Conservation (phyloP, 2,888 invertebrate species). For the Tachina lurida region DNA sequence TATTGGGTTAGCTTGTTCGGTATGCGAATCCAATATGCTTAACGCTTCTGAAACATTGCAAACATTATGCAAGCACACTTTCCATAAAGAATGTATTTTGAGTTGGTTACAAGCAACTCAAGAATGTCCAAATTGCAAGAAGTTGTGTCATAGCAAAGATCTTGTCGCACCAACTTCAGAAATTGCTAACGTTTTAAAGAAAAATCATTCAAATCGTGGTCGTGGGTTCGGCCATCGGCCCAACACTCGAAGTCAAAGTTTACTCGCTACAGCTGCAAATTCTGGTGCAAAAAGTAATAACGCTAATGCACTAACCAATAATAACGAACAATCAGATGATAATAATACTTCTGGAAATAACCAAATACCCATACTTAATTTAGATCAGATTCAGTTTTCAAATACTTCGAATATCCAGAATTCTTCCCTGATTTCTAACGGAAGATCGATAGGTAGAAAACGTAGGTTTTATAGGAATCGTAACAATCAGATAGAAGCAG, state of each 20-base stretch:
- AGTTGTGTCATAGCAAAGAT: neutral
- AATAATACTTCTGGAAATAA: neutral
- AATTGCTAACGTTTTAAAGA: neutral
- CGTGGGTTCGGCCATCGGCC: too few species aligned
- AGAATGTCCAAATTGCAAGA: neutral
- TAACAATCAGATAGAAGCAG: neutral
- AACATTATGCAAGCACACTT: neutral
- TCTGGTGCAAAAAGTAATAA: neutral
- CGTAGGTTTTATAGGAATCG: neutral
- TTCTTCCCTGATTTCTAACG: neutral
- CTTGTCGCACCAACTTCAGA: neutral
- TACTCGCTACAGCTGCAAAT: too few species aligned
- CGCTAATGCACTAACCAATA: neutral
- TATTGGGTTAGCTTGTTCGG: neutral
- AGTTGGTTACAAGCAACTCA: neutral
- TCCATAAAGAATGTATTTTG: neutral
- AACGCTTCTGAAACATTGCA: neutral
- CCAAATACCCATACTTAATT: neutral
- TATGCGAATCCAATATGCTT: neutral
- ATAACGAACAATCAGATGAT: neutral
- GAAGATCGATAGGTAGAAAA: neutral
- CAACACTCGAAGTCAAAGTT: too few species aligned
- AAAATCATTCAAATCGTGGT: neutral
- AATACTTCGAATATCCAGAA: neutral
- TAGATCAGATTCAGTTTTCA: slow-evolving; percentile 16